Evolutionary conservation across 2,888 invertebrate genomes (phyloP).

Genomic region (Lasioglossum marginatum): DNA sequence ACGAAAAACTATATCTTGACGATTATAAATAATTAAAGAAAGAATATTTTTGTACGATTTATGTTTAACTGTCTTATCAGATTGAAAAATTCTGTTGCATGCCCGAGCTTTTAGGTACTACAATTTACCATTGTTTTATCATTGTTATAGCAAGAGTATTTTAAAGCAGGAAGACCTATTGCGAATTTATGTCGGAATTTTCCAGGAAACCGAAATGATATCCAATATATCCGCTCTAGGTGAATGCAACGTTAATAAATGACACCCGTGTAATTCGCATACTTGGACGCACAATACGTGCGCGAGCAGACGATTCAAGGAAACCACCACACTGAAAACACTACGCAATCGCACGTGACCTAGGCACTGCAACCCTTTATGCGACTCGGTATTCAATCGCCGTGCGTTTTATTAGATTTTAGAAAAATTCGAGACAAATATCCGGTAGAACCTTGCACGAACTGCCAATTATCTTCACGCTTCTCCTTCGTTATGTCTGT

Average conservation of each 20-base stretch:
- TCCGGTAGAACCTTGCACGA: conserved; percentile 54
- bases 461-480: conserved; percentile 48
- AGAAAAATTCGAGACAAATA: conserved; percentile 52
- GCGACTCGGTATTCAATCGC: conserved; percentile 27
- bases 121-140: neutral
- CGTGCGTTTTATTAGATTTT: conserved; percentile 54
- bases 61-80: neutral
- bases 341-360: conserved; percentile 61
- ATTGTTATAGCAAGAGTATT: neutral
- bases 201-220: neutral
- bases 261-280: conserved; percentile 20
- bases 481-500: conserved; percentile 22
- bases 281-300: conserved; percentile 20
- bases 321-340: conserved; percentile 49
- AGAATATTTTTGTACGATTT: neutral
- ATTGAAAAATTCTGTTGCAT: neutral
- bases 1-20: neutral
- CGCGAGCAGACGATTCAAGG: conserved; percentile 59
- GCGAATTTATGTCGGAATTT: neutral
- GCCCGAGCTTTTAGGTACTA: neutral
- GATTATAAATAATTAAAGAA: too few relatives aligned
- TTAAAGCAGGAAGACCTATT: neutral
- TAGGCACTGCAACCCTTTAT: conserved; percentile 71
- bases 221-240: neutral
- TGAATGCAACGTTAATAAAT: conserved; percentile 32